Evolutionary conservation across 2,113 vertebrate genomes (phyloP).

Genomic region (Falco punctatus): DNA sequence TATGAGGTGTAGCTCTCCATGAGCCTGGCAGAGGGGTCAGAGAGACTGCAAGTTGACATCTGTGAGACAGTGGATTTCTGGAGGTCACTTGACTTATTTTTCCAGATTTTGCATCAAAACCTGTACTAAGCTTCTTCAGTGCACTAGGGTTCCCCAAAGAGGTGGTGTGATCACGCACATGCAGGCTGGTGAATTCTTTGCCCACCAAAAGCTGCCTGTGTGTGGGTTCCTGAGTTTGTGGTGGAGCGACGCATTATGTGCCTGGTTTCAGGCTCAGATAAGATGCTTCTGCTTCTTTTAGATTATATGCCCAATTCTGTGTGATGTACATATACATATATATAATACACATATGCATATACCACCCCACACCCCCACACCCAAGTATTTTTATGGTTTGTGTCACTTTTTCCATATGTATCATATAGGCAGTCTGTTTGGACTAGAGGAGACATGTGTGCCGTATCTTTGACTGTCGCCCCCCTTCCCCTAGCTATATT

Average conservation of each 20-base stretch:
- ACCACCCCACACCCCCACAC: neutral
- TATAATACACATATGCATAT: neutral
- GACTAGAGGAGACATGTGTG: neutral
- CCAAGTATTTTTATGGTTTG: neutral
- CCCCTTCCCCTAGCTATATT: neutral
- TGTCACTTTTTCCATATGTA: neutral
- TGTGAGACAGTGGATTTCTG: neutral
- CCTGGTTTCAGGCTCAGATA: neutral
- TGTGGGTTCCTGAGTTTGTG: neutral
- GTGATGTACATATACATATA: neutral
- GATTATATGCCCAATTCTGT: neutral
- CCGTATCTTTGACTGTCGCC: neutral
- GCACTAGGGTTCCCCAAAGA: neutral
- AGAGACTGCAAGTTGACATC: neutral
- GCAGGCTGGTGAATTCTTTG: neutral
- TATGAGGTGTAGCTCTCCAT: too few species aligned
- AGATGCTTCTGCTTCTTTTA: neutral
- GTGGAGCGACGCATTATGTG: neutral
- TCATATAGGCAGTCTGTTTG: neutral
- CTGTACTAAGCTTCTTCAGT: neutral
- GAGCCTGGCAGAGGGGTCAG: neutral
- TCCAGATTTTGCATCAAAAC: neutral
- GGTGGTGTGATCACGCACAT: fast-evolving
- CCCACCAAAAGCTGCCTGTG: neutral
- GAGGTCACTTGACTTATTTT: neutral